phyloP scores from a whole-genome alignment of 2,888 invertebrate species.

The Eilema caniola region DNA sequence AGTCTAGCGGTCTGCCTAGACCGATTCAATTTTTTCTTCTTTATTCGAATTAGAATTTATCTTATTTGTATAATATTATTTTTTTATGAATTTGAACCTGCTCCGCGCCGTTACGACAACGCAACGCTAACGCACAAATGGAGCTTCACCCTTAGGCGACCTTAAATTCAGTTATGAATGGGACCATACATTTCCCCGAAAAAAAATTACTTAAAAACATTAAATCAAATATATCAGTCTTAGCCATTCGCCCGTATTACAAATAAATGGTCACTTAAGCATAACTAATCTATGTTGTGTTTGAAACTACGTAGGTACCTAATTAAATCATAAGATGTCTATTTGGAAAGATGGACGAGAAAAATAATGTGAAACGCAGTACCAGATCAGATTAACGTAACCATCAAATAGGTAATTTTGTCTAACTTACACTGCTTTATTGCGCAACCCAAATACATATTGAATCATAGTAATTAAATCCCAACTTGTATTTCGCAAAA shows the following conservation, averaged over 20 bases:
- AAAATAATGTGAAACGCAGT: slow-evolving; percentile 27
- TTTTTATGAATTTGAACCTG: too few species aligned
- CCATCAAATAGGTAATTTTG: slow-evolving; percentile 36
- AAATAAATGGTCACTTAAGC: neutral
- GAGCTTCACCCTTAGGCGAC: too few species aligned
- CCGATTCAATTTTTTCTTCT: too few species aligned
- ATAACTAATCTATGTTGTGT: slow-evolving; percentile 16
- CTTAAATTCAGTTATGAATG: neutral
- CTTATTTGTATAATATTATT: too few species aligned
- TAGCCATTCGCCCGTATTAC: neutral
- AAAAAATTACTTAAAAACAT: neutral
- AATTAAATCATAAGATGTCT: slow-evolving; percentile 28
- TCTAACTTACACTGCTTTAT: slow-evolving; percentile 26
- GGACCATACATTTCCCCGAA: neutral
- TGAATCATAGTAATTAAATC: slow-evolving; percentile 45
- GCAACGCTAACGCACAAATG: too few species aligned
- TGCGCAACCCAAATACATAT: slow-evolving; percentile 37
- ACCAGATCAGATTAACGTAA: slow-evolving; percentile 34
- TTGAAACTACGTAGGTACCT: slow-evolving; percentile 24
- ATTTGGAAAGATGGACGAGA: slow-evolving; percentile 19
- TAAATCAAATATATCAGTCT: neutral
- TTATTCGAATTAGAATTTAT: too few species aligned
- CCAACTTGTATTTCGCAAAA: slow-evolving; percentile 38
- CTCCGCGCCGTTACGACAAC: too few species aligned
- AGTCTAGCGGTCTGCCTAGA: too few species aligned